These are phyloP conservation scores for Pluvianellus socialis DNA, from an alignment of 2,113 vertebrate genomes.

Conservation along the genomic window DNA sequence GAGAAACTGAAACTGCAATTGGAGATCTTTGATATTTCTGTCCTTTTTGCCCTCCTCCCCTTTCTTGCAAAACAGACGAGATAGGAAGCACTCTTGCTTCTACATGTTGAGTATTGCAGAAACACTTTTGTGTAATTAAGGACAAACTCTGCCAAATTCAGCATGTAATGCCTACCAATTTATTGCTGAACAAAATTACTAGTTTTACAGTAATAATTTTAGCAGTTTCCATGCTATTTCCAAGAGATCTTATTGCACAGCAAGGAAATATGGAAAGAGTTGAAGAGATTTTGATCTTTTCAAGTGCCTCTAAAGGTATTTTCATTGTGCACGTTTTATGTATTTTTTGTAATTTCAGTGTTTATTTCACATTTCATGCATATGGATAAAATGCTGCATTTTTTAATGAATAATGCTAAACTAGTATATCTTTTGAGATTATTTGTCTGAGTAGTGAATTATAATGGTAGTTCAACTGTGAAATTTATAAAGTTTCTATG, in stretches of 20 bases:
- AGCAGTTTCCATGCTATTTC: not conserved
- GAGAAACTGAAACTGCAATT: not conserved
- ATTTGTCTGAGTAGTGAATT: not conserved
- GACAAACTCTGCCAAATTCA: not conserved
- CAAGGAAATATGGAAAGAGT: not conserved
- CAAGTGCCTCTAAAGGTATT: not conserved
- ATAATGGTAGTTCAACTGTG: not conserved
- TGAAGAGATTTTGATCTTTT: not conserved
- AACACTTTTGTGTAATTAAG: not conserved
- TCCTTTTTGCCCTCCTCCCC: not conserved
- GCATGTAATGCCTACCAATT: not conserved
- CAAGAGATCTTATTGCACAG: not conserved
- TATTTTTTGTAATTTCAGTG: not conserved
- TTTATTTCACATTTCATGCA: not conserved
- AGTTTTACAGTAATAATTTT: not conserved
- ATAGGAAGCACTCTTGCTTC: not conserved
- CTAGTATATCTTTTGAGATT: not conserved
- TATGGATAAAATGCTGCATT: not conserved
- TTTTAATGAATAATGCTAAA: not conserved
- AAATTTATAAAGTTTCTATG: not conserved
- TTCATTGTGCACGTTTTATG: not conserved
- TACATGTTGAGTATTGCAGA: not conserved
- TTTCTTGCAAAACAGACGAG: not conserved
- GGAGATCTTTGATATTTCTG: not conserved
- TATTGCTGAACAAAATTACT: not conserved